These are phyloP conservation scores for Vireo griseus DNA, from an alignment of 2,797 vertebrate genomes.

Conservation along the genomic window DNA sequence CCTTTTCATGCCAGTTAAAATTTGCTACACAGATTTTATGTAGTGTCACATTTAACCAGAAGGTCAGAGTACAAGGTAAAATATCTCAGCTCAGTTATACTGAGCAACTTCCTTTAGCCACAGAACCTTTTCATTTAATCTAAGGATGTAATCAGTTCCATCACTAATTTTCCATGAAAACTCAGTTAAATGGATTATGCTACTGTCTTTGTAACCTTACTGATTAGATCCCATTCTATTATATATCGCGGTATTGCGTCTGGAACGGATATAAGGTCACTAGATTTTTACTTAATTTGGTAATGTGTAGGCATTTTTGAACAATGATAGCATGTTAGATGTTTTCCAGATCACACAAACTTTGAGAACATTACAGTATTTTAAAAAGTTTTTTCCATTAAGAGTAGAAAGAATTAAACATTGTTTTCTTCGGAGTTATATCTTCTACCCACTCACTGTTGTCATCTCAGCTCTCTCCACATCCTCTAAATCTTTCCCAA, in stretches of 20 bases:
- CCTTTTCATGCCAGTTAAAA: slow-evolving; percentile 16
- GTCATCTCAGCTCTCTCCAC: neutral
- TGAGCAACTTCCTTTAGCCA: neutral
- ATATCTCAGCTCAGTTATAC: neutral
- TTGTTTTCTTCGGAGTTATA: neutral
- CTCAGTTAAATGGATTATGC: slow-evolving; percentile 11
- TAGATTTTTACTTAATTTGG: neutral
- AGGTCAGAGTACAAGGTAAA: slow-evolving; percentile 47
- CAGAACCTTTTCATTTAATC: slow-evolving; percentile 25
- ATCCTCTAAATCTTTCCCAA: neutral
- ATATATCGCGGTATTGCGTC: neutral
- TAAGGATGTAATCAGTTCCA: slow-evolving; percentile 16
- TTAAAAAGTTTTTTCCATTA: neutral
- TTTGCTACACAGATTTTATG: slow-evolving; percentile 19
- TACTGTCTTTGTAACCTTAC: neutral
- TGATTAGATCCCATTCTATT: neutral
- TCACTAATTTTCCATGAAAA: slow-evolving; percentile 25
- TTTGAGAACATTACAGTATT: neutral
- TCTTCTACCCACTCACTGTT: neutral
- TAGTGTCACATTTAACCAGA: slow-evolving; percentile 48
- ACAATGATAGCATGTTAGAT: neutral
- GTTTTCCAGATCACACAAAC: neutral
- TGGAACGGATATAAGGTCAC: neutral
- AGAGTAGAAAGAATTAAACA: neutral
- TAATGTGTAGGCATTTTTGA: neutral